Evolutionary conservation across 2,888 invertebrate species (phyloP), one percentile per base, ranked within the genome.

Genomic region (Limnephilus rhombicus): DNA sequence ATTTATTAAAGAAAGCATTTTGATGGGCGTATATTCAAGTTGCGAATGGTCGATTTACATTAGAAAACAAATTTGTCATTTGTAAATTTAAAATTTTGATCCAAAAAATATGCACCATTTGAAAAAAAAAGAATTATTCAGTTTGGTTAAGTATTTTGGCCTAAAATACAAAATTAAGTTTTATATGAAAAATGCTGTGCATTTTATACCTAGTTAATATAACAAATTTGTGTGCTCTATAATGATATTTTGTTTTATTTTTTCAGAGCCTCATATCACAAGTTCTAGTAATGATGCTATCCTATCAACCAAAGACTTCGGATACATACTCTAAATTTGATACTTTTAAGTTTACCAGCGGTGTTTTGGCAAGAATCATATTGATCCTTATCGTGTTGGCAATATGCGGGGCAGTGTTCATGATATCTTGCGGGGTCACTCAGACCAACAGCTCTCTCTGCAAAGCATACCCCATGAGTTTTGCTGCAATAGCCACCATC

Each of bases 381-480:
- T 96, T 96, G 0, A 95, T 96, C 92, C 29, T 94, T 29, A 92
- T 95, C 29, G 94, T 96, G 37, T 94, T 95, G 1, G 41, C 93
- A 0, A 94, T 95, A 45, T 93, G 94, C 90, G 94, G 94, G 15
- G 94, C 94, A 5, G 92, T 94, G 0, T 94, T 95, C 0, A 94
- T 94, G 11, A 94, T 95, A 0, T 94, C 95, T 0, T 96, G 96
- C 89, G 96, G 95, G 92, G 95, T 96, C 91, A 95, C 95, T 0
- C 96, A 96, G 94, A 96, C 96, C 0, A 95, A 95, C 86, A 96
- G 96, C 94, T 95, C 95, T 92, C 92, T 96, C 81, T 96, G 96
- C 93, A 95, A 95, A 0, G 95, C 95, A 94, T 94, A 94, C 13
- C 94, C 95, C 0, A 89, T 94, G 0, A 96, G 96, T 95, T 93